A percentile compares a stretch with the other conserved stretches of the same genome.
These are phyloP conservation scores for Manis crassicaudata DNA, from an alignment of 2,797 vertebrate genomes.

Conservation along the genomic window DNA sequence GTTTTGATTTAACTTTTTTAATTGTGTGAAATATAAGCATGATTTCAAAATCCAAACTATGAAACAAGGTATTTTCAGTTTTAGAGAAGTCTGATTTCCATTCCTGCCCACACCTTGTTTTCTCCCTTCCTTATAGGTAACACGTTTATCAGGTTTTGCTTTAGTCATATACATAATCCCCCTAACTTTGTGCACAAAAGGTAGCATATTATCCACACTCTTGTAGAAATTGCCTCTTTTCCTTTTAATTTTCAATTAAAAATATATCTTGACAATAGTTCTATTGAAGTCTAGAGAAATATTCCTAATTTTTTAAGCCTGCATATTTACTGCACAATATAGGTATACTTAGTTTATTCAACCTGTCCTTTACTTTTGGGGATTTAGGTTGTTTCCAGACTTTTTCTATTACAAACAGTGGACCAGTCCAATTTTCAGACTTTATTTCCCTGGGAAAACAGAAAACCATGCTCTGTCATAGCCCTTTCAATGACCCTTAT, in stretches of 20 bases:
- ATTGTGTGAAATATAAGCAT: background rate
- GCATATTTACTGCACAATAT: background rate
- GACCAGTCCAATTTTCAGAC: background rate
- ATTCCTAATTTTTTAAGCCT: background rate
- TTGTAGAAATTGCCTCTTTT: background rate
- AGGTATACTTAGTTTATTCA: background rate
- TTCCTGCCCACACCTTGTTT: background rate
- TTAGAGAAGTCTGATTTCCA: background rate
- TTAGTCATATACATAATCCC: background rate
- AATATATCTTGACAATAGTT: background rate
- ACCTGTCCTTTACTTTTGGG: background rate
- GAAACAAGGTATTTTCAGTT: background rate
- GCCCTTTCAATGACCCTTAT: background rate
- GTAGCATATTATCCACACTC: background rate
- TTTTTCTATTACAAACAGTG: background rate
- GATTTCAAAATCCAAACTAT: constrained; percentile 21
- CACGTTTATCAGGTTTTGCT: background rate
- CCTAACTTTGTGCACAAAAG: background rate
- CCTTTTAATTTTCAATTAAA: background rate
- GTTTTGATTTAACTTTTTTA: background rate
- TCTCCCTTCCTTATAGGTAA: background rate
- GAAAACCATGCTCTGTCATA: background rate
- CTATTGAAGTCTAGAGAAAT: background rate
- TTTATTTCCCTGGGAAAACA: background rate
- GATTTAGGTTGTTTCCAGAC: background rate